Evolutionary conservation across 2,797 vertebrate genomes (phyloP).

Genomic region (Garrulus glandarius): DNA sequence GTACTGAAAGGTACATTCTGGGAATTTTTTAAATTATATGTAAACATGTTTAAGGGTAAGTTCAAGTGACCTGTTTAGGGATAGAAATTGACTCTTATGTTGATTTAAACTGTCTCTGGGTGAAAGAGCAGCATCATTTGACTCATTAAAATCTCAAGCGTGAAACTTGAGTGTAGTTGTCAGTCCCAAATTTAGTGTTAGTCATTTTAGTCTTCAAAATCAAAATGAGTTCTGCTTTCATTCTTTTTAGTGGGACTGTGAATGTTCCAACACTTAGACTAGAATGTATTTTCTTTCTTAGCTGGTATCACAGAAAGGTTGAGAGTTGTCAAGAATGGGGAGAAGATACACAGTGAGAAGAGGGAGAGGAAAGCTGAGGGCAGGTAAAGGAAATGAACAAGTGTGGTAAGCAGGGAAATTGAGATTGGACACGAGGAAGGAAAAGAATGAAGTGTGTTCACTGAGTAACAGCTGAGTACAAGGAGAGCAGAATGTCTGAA

Average conservation of each 20-base stretch:
- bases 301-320: neutral
- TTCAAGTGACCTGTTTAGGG: neutral
- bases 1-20: neutral
- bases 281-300: conserved; percentile 26
- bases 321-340: neutral
- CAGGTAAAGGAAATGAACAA: neutral
- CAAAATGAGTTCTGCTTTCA: neutral
- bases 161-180: neutral
- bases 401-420: neutral
- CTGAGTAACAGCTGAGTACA: neutral
- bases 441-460: neutral
- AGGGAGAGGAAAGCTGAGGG: conserved; percentile 38
- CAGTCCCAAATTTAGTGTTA: neutral
- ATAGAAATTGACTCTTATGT: neutral
- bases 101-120: neutral
- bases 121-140: neutral
- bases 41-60: neutral
- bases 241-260: neutral
- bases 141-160: neutral
- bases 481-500: neutral
- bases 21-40: neutral
- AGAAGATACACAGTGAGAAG: neutral
- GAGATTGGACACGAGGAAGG: neutral
- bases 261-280: neutral
- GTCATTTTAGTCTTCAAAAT: neutral